Evolutionary conservation across 2,888 invertebrate species (phyloP).

Genomic region (Colostygia pectinataria): DNA sequence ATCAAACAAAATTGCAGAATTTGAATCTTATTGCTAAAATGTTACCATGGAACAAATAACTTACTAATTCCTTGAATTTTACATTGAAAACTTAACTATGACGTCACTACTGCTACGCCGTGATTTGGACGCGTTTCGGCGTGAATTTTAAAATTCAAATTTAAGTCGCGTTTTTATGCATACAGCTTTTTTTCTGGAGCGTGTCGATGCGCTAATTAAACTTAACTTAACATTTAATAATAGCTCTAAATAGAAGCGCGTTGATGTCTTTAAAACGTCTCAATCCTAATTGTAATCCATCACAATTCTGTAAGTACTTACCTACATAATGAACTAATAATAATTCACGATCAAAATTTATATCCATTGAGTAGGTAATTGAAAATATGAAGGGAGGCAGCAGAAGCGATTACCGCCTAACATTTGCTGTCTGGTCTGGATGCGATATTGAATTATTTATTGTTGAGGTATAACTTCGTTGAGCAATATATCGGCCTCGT

Average conservation of each 20-base stretch:
- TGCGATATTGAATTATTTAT: constrained; percentile 41
- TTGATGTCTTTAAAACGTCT: constrained; percentile 1
- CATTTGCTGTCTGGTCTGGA: constrained; percentile 28
- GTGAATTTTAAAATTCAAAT: too few species aligned
- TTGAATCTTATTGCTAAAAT: too few species aligned
- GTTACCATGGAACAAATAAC: too few species aligned
- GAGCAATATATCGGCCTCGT: constrained; percentile 7
- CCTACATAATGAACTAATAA: neutral
- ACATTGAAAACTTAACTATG: too few species aligned
- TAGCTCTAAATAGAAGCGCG: neutral
- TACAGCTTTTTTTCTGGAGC: too few species aligned
- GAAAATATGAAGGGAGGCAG: constrained; percentile 26
- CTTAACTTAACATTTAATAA: too few species aligned
- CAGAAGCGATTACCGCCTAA: constrained; percentile 28
- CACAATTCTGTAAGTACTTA: neutral
- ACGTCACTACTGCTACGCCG: too few species aligned
- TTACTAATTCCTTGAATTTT: too few species aligned
- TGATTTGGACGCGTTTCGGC: too few species aligned
- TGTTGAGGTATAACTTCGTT: constrained; percentile 14
- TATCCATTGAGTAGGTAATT: constrained; percentile 25
- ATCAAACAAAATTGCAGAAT: too few species aligned
- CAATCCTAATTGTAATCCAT: neutral
- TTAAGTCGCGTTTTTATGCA: too few species aligned
- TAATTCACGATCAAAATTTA: neutral
- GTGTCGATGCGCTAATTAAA: too few species aligned